A percentile compares a stretch with the other conserved stretches of the same genome.
phyloP scores from a whole-genome alignment of 2,797 vertebrate genomes.

The Esox masquinongy region DNA sequence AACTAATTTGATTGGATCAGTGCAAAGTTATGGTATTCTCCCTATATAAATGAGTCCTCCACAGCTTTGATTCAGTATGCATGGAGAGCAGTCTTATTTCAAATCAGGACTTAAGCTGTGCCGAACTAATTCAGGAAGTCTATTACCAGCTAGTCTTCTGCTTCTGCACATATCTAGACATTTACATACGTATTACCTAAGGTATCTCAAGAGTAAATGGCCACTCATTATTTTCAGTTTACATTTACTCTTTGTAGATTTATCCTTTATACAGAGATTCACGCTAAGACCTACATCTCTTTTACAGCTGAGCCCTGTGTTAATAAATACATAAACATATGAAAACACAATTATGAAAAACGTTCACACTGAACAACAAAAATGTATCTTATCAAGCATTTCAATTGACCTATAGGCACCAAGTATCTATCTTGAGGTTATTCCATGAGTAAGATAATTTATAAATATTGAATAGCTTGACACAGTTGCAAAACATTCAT shows the following conservation, averaged over 20 bases:
- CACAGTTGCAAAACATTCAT: neutral
- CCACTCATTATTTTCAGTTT: slow-evolving; percentile 3
- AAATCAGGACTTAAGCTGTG: slow-evolving; percentile 36
- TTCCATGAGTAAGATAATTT: too few species aligned
- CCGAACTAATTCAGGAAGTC: slow-evolving; percentile 34
- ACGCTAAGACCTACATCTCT: too few species aligned
- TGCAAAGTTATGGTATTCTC: neutral
- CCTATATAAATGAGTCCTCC: slow-evolving; percentile 23
- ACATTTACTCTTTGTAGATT: neutral
- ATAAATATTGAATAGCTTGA: neutral
- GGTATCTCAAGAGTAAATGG: neutral
- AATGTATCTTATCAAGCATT: too few species aligned
- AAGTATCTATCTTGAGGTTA: too few species aligned
- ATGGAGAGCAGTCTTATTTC: slow-evolving; percentile 41
- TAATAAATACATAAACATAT: neutral
- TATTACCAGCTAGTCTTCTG: slow-evolving; percentile 2
- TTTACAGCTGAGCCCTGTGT: too few species aligned
- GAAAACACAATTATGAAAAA: too few species aligned
- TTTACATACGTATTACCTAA: slow-evolving; percentile 28
- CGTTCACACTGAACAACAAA: too few species aligned
- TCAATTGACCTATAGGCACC: too few species aligned
- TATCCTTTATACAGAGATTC: too few species aligned
- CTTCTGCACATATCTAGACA: slow-evolving; percentile 42
- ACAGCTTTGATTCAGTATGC: slow-evolving; percentile 29
- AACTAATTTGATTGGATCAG: slow-evolving; percentile 8